These are phyloP conservation scores for Pyrocoelia pectoralis DNA, from an alignment of 2,888 invertebrate species.

Conservation along the genomic window DNA sequence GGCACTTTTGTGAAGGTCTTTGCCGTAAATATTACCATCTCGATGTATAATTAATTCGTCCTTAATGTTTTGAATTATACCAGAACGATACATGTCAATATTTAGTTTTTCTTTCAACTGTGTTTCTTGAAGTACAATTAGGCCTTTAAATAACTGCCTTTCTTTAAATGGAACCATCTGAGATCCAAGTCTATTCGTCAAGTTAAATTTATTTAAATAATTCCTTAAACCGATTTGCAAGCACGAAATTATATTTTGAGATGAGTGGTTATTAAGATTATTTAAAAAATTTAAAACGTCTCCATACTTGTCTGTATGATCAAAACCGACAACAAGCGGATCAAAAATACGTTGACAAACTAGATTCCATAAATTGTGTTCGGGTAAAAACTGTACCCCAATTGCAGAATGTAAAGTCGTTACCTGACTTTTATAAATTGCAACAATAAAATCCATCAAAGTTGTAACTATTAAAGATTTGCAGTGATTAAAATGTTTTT, in stretches of 20 bases:
- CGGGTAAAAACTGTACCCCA: constrained; percentile 37
- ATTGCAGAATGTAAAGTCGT: constrained; percentile 10
- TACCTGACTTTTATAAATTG: constrained; percentile 14
- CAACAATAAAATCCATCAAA: constrained; percentile 17
- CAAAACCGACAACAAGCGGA: constrained; percentile 42
- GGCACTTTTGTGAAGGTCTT: constrained; percentile 33
- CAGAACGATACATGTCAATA: constrained; percentile 32
- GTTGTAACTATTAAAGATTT: constrained; percentile 26
- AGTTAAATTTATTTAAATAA: not conserved
- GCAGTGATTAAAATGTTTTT: constrained; percentile 36
- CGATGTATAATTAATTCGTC: constrained; percentile 26
- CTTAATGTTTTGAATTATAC: constrained; percentile 22
- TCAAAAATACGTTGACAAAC: constrained; percentile 44
- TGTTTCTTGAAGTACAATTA: constrained; percentile 42
- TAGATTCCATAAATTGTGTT: constrained; percentile 42
- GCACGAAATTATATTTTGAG: not conserved
- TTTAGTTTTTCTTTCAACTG: constrained; percentile 40
- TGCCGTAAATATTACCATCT: constrained; percentile 9
- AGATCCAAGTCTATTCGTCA: constrained; percentile 41
- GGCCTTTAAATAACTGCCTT: constrained; percentile 48
- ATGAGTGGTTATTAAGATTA: not conserved
- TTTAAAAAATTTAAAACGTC: constrained; percentile 32
- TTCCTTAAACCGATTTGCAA: not conserved
- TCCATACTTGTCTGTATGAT: constrained; percentile 12
- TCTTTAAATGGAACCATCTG: constrained; percentile 44